These are phyloP conservation scores for Osmerus eperlanus DNA, from an alignment of 2,113 vertebrate species.

Conservation along the genomic window DNA sequence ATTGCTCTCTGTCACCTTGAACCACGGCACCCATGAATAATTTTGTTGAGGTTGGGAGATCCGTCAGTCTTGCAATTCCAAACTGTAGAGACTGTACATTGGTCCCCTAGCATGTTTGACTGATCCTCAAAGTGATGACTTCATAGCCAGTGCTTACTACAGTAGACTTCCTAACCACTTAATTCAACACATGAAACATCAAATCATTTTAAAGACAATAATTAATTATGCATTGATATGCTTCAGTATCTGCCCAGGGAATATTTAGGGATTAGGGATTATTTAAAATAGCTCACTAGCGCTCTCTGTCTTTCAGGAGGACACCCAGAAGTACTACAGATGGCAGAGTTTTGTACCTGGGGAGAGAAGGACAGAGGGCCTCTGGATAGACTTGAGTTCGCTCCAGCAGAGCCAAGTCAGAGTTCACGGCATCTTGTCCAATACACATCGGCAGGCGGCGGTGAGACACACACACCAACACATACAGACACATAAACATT, in stretches of 20 bases:
- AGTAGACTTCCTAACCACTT: no score
- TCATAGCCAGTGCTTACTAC: no score
- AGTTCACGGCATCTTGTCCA: constrained; percentile 90
- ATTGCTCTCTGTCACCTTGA: constrained; percentile 71
- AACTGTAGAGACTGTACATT: constrained; percentile 31
- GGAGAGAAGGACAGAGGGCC: constrained; percentile 66
- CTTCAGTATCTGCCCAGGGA: no score
- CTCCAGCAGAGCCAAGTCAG: constrained; percentile 78
- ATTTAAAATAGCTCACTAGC: not conserved
- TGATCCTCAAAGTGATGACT: no score
- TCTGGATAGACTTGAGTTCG: constrained; percentile 83
- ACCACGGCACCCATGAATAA: constrained; percentile 61
- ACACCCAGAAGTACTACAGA: constrained; percentile 86
- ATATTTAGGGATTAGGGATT: no score
- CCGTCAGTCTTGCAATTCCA: not conserved
- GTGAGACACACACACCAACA: constrained; percentile 68
- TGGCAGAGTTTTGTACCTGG: constrained; percentile 79
- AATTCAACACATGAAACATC: no score
- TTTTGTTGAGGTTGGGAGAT: constrained; percentile 33
- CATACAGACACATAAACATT: not conserved
- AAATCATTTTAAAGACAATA: no score
- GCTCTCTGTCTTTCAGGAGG: constrained; percentile 70
- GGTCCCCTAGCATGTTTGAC: constrained; percentile 40
- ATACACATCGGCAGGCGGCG: constrained; percentile 86
- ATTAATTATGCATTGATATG: no score